Evolutionary conservation across 2,113 vertebrate species (phyloP), one percentile per base, ranked within the genome.

Genomic region (Charadrius vociferus): DNA sequence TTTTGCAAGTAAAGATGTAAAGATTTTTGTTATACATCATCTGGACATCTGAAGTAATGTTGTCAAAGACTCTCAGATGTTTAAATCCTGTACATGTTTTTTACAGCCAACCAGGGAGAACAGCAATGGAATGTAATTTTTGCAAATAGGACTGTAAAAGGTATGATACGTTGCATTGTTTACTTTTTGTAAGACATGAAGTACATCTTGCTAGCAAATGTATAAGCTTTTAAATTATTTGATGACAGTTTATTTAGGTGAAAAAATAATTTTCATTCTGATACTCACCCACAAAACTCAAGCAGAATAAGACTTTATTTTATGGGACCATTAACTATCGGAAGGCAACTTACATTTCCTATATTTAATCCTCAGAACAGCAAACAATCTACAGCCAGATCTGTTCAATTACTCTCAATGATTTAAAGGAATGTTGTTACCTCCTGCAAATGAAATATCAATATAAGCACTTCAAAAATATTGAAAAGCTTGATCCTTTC

Each of bases 81-180:
- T 96, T 82, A 91, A 95, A 94, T 87, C 32, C 59, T 45, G 11
- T 56, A 55, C 12, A 5, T 80, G 53, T n/a, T 55, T 91, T 92
- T 96, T 93, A 87, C 37, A 92, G 65, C 66, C 70, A 90, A 70
- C 73, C 43, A 87, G 78, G 62, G 61, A 94, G 34, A 91, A 68
- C 4, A 73, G 43, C 29, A 66, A 37, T 52, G 39, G n/a, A 87
- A 87, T 1, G 7, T 66, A 70, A 73, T 41, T 94, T 91, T 74
- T 75, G 49, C 49, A 71, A 95, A 62, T 39, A 80, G 61, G 72
- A 49, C n/a, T 74, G 43, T 81, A 71, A 86, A 83, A 37, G 19
- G 14, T 63, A 43, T 53, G 41, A 47, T 26, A 68, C 2, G 1
- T 61, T 61, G 47, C 14, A 49, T 23, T 87, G 29, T 22, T 39